phyloP scores from a whole-genome alignment of 1,140 invertebrate genomes.

The Samia ricini region DNA sequence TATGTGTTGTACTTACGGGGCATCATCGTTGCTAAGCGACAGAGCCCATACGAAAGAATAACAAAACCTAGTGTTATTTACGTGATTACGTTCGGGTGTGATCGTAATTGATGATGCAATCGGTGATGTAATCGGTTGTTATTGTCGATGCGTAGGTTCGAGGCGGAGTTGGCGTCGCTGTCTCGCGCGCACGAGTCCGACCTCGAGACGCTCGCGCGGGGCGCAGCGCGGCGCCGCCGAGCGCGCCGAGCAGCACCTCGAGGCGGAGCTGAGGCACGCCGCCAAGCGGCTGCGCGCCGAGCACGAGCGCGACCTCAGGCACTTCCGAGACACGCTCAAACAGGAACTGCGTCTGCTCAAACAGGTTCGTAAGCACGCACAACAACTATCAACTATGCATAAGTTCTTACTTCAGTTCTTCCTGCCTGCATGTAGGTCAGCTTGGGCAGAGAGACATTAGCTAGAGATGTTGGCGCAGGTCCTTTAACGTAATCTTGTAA shows the following conservation, averaged over 20 bases:
- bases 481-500: too few relatives aligned
- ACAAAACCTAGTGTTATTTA: too few relatives aligned
- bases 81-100: too few relatives aligned
- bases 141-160: constrained; percentile 78
- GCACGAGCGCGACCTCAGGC: constrained; percentile 95
- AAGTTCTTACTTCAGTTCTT: too few relatives aligned
- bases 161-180: constrained; percentile 87
- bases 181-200: constrained; percentile 94
- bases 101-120: neutral
- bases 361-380: constrained; percentile 81
- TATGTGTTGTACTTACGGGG: too few relatives aligned
- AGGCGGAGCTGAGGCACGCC: constrained; percentile 90
- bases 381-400: too few relatives aligned
- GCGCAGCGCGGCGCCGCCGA: constrained; percentile 96
- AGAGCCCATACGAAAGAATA: too few relatives aligned
- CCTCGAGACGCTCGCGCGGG: constrained; percentile 89
- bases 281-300: constrained; percentile 92
- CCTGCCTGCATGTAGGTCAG: too few relatives aligned
- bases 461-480: too few relatives aligned
- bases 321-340: constrained; percentile 95
- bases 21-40: too few relatives aligned
- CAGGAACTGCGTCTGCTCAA: constrained; percentile 95
- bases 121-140: neutral
- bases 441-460: too few relatives aligned
- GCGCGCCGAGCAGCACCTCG: constrained; percentile 94